Base-by-base conservation (phyloP, 2,797 vertebrate genomes). In the Sebastes flavidus region DNA sequence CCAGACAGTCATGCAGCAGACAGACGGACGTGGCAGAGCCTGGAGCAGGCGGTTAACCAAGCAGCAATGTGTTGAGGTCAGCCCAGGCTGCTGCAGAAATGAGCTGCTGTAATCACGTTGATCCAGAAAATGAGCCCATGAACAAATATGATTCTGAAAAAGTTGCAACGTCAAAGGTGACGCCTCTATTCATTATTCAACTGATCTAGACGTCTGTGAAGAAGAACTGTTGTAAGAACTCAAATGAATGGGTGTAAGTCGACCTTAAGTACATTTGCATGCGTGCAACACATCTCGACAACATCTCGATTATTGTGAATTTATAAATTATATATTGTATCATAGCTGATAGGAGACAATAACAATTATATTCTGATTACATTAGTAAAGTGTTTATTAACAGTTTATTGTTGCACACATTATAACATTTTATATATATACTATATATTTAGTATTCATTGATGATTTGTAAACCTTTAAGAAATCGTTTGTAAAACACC, bases 61-160 rank as follows among this genome's bases (percentile, higher is more conserved):
- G 52, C 52, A 24, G 61, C 63, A 67, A 42, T 55, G 56, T 61
- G 66, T 18, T 8, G 22, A 65, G 75, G 59, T 78, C 75, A 71
- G 38, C 4, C n/a, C 16, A 56, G 72, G 67, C 36, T 8, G 24
- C 75, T n/a, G 61, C 29, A 38, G 59, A 61, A 34, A n/a, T 65
- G 32, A 16, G 70, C 82, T 14, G 73, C 62, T 61, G 2, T 75
- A 70, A 73, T 75, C 62, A 42, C 10, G 14, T 32, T 65, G 62
- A 77, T 68, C 60, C 75, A 55, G 49, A 80, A 58, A 78, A 67
- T 24, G 6, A 36, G 58, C 13, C 61, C 55, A 5, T 8, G 14
- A 27, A 24, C 72, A 65, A 60, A 56, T 65, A 66, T 62, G 25
- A 61, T 22, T 73, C 9, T 16, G 59, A 38, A 42, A 63, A 69